Evolutionary conservation across 1,140 invertebrate species (phyloP).

Genomic region (Eupristina koningsbergeri): DNA sequence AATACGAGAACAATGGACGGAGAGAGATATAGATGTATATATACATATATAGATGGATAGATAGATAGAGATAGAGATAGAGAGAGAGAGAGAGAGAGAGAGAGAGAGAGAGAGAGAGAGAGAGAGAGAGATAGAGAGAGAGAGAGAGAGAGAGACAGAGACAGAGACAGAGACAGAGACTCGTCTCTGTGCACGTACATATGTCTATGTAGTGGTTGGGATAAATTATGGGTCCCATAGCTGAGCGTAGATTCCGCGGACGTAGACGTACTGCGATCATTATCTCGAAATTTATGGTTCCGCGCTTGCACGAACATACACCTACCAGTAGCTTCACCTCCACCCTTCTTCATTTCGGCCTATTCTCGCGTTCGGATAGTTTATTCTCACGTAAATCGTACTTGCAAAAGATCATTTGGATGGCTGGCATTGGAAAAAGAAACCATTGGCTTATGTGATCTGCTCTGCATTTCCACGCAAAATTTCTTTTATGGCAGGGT

Average conservation of each 20-base stretch:
- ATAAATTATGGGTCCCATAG: conserved; percentile 70
- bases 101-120: background rate
- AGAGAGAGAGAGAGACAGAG: background rate
- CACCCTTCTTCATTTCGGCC: conserved; percentile 15
- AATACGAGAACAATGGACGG: background rate
- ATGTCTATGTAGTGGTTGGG: conserved; percentile 50
- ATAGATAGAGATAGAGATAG: too few relatives aligned
- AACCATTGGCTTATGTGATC: background rate
- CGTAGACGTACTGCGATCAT: conserved; percentile 70
- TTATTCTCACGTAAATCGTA: conserved; percentile 51
- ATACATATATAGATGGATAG: too few relatives aligned
- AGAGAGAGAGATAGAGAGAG: background rate
- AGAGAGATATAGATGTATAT: too few relatives aligned
- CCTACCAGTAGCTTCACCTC: background rate
- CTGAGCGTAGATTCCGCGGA: conserved; percentile 66
- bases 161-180: background rate
- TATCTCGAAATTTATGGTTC: conserved; percentile 67
- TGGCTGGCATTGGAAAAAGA: conserved; percentile 18
- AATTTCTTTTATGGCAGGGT: background rate
- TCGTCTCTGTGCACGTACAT: conserved; percentile 47
- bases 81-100: background rate
- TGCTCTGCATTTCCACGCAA: background rate
- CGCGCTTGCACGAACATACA: background rate
- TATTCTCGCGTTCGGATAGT: conserved; percentile 49
- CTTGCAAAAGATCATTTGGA: conserved; percentile 30